Base-by-base conservation (phyloP, 92 coral and sea anemone genomes). In the Diadumene lineata region DNA sequence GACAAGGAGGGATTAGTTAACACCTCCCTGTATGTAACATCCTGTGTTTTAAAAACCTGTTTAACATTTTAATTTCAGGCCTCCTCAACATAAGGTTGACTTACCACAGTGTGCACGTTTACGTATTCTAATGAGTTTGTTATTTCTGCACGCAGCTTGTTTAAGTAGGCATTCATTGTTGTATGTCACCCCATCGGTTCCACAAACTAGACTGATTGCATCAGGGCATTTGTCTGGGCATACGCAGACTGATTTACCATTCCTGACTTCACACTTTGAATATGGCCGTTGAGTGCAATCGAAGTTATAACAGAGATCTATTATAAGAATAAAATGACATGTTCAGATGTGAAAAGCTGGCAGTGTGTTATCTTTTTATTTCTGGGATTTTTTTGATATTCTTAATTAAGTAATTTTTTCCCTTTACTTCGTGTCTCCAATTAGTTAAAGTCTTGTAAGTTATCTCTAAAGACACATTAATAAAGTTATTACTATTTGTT, bases 61-160 rank as follows among this genome's bases (percentile, higher is more conserved):
- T n/a, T n/a, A n/a, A n/a, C n/a, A n/a, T n/a, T n/a, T n/a, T n/a
- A n/a, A n/a, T n/a, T n/a, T n/a, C n/a, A n/a, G n/a, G n/a, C n/a
- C n/a, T n/a, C n/a, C n/a, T n/a, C 16, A 25, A 55, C 23, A n/a
- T 17, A 55, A 55, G 17, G 22, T 26, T 21, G 15, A 4, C 68
- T 11, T 62, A 62, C 68, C 43, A 29, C 68, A 62, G 21, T 62
- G 68, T 62, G 31, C 68, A 28, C 11, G 29, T 62, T 30, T 62
- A 62, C 68, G 68, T 1, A 62, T 28, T 22, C 33, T 28, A 4
- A 62, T 62, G 33, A 28, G 15, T 2, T 15, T 62, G 23, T 62
- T 28, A 62, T 1, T 28, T 29, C 38, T 62, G 19, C 68, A 62
- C 1, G 68, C 68, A 3, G 68, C 21, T 28, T 30, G 68, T 62